Evolutionary conservation across 2,888 invertebrate genomes (phyloP), one percentile per base, ranked within the genome.

Genomic region (Ectropis crepuscularia): DNA sequence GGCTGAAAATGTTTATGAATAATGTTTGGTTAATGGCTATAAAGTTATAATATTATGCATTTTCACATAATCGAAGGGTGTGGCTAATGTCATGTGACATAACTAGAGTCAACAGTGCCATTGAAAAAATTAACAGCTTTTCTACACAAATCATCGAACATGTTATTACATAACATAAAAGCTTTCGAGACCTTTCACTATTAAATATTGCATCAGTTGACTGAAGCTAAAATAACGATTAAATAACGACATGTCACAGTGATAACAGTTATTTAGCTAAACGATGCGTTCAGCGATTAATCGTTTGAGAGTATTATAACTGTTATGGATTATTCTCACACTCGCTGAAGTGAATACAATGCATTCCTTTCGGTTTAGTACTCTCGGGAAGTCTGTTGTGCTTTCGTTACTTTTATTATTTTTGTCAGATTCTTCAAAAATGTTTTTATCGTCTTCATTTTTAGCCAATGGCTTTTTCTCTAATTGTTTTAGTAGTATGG

Each of bases 141-240:
- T 65, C 63, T 59, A 65, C 43, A 63, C 66, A 58, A 39, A 63
- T 68, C 63, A 49, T 65, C 57, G 53, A 49, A 58, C 38, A 38
- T 49, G 57, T 63, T 53, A 63, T 69, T 65, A 42, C 59, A 16
- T 50, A 67, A 67, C 54, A 36, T 49, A 28, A 48, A 38, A 47
- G 57, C 67, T 64, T 63, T 63, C 63, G 51, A 59, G 41, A 9
- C 59, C 67, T 67, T 67, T 67, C 67, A 61, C 67, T 51, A 50
- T 45, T 57, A 57, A 59, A 67, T 58, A 58, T 67, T 67, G 55
- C 61, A 53, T 61, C 57, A 61, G 16, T 62, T 54, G 45, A 51
- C 41, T 55, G 51, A 53, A 47, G 41, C 46, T 54, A 46, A 59
- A 54, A 49, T 60, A 54, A 41, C 39, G 5, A 43, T 59, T 54